A percentile compares a stretch with the other conserved stretches of the same genome.
phyloP scores from a whole-genome alignment of 2,113 vertebrate genomes.

The Prietella phreatophila region DNA sequence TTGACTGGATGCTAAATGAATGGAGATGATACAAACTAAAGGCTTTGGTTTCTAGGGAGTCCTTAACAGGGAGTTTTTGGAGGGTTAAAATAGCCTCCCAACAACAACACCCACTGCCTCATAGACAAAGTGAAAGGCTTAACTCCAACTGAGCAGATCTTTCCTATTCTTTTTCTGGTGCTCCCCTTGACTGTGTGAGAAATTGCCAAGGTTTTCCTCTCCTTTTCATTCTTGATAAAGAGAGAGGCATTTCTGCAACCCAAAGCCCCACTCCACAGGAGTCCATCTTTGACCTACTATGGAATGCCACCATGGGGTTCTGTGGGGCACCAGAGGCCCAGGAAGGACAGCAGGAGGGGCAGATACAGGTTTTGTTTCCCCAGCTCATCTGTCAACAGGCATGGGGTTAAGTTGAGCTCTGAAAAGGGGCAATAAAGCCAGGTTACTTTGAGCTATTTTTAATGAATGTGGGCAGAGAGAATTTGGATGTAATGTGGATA shows the following conservation, averaged over 20 bases:
- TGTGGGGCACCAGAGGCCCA: conserved; percentile 60
- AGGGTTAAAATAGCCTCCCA: conserved; percentile 68
- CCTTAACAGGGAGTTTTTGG: conserved; percentile 63
- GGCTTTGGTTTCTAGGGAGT: conserved; percentile 61
- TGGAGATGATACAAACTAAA: conserved; percentile 64
- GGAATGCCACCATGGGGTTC: conserved; percentile 66
- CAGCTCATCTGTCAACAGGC: conserved; percentile 46
- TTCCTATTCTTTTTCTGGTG: conserved; percentile 54
- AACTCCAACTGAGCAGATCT: conserved; percentile 64
- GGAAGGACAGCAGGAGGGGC: conserved; percentile 56
- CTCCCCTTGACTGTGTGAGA: conserved; percentile 60
- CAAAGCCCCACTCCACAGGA: conserved; percentile 57
- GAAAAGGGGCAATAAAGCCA: conserved; percentile 22
- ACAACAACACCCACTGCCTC: conserved; percentile 69
- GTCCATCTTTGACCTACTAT: conserved; percentile 64
- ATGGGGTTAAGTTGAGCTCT: conserved; percentile 41
- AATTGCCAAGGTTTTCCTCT: conserved; percentile 63
- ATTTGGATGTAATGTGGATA: neutral
- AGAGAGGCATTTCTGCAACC: conserved; percentile 63
- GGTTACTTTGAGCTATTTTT: conserved; percentile 14
- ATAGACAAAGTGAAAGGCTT: conserved; percentile 55
- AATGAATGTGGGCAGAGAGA: conserved; percentile 1
- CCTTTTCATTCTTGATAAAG: conserved; percentile 60
- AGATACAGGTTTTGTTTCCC: conserved; percentile 54
- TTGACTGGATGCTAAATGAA: conserved; percentile 64